Conservation (phyloP, 2,113 vertebrate species). For the Ptyas mucosa region DNA sequence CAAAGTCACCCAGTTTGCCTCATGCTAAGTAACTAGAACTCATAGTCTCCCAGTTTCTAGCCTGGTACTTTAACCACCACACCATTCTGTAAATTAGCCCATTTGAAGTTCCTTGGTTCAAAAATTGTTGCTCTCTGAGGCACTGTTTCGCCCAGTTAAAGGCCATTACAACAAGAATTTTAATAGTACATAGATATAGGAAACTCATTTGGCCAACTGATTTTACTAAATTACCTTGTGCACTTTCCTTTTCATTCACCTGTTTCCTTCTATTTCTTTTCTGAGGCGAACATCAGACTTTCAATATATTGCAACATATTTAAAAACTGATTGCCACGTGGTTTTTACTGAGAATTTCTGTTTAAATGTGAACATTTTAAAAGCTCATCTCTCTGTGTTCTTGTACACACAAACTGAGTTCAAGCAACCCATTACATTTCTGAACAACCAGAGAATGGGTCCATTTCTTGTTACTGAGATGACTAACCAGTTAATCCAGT, state of each 20-base stretch:
- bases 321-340: not conserved
- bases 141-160: not conserved
- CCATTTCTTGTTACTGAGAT: not conserved
- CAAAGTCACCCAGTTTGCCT: not conserved
- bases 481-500: not conserved
- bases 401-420: not conserved
- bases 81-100: not conserved
- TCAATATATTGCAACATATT: not conserved
- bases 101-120: not conserved
- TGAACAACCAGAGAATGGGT: not conserved
- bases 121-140: not conserved
- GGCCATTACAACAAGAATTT: not conserved
- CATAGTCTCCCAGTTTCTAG: not conserved
- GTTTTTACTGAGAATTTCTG: not conserved
- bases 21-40: not conserved
- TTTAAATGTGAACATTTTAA: not conserved
- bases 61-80: not conserved
- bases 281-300: not conserved
- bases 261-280: not conserved
- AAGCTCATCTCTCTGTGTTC: not conserved
- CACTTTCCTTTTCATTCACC: not conserved
- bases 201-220: not conserved
- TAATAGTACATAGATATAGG: not conserved
- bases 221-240: not conserved
- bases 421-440: not conserved